Percentiles rank a stretch among this genome's conserved stretches.
Conservation (phyloP, 2,888 invertebrate species). For the Ochropleura plecta region DNA sequence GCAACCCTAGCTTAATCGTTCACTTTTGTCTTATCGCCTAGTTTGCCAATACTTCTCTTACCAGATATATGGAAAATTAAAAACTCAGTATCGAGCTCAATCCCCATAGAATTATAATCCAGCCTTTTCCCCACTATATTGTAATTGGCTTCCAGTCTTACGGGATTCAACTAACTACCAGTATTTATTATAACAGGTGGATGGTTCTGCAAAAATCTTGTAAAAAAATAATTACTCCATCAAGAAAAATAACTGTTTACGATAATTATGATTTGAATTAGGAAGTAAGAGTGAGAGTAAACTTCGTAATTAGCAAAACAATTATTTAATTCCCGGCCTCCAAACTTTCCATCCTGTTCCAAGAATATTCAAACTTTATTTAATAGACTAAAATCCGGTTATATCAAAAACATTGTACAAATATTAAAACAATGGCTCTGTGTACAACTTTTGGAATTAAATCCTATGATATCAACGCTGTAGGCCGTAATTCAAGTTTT, state of each 20-base stretch:
- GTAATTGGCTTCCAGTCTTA: no score
- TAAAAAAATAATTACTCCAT: not conserved
- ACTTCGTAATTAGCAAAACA: conserved; percentile 9
- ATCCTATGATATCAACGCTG: conserved; percentile 3
- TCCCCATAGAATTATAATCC: not conserved
- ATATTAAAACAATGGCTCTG: not conserved
- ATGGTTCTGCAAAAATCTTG: not conserved
- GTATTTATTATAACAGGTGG: no score
- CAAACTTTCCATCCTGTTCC: not conserved
- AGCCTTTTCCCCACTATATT: no score
- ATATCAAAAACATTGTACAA: conserved; percentile 6
- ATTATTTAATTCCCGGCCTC: not conserved
- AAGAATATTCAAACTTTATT: not conserved
- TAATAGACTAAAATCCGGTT: not conserved
- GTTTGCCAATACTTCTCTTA: not conserved
- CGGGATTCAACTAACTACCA: no score
- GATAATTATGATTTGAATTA: conserved; percentile 3
- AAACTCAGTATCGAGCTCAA: not conserved
- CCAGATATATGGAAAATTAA: not conserved
- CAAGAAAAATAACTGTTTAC: not conserved
- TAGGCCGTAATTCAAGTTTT: conserved; percentile 1
- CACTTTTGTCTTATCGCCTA: not conserved
- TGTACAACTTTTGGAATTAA: conserved; percentile 20
- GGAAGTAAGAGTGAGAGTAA: not conserved
- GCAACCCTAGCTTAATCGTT: not conserved